Base-by-base conservation (phyloP, 2,113 vertebrate species). In the Hippocampus zosterae region DNA sequence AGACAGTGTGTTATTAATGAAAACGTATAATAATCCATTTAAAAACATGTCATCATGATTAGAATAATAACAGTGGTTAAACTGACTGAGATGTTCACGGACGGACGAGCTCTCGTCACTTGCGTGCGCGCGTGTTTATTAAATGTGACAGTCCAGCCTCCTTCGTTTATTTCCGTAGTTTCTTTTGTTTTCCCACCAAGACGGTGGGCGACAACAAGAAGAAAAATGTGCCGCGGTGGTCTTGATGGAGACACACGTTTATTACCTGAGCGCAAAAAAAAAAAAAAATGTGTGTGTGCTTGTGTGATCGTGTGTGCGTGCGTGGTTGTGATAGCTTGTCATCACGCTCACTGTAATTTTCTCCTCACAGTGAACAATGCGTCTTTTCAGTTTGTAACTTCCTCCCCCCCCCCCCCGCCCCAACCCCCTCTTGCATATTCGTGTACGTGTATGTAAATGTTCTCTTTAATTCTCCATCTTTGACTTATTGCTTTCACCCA, bases 11-110 rank as follows among this genome's bases (percentile, higher is more conserved):
- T 86, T 88, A 90, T 90, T 90, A 86, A 90, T 88, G 82, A 87
- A 90, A 88, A 86, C 82, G 76, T 90, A 84, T 88, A 90, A 90
- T 90, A 90, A 88, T 86, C 87, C 87, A 90, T 88, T 89, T 88
- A 88, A 87, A 88, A 90, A 90, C 85, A 90, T 87, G 88, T 90
- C 88, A 90, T 87, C 85, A 86, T 87, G 88, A 90, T 90, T 88
- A 88, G 85, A 87, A 88, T 87, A 90, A 90, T 90, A 88, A 90
- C 85, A 87, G 87, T 87, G 84, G 77, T 90, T 84, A 84, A 78
- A 81, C 73, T 80, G 88, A 79, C 81, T 83, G 85, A 85, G 84
- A 81, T 79, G 72, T 82, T 82, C 71, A 57, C 50, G 79, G 75
- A 84, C 74, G 74, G 74, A 69, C 68, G 66, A 74, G 76, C 79